These are phyloP conservation scores for Aleiodes alternator DNA, from an alignment of 2,888 invertebrate genomes.

Conservation along the genomic window DNA sequence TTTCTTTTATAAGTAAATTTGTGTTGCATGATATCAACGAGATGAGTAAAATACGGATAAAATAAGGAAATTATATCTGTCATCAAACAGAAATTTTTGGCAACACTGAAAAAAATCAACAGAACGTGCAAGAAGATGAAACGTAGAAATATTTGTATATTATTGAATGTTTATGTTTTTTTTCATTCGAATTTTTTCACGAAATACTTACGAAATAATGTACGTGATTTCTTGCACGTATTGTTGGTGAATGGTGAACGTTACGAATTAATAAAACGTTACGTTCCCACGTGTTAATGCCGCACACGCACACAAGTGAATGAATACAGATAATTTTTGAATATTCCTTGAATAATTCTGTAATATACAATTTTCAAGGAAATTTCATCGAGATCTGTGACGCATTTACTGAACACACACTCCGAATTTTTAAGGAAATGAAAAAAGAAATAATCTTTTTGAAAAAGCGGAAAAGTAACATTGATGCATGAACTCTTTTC, in stretches of 20 bases:
- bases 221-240: slow-evolving; percentile 45
- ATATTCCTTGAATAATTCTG: slow-evolving; percentile 7
- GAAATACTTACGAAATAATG: neutral
- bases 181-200: neutral
- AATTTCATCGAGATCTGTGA: neutral
- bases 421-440: neutral
- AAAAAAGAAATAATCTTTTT: slow-evolving; percentile 3
- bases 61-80: slow-evolving; percentile 24
- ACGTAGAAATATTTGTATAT: neutral
- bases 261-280: slow-evolving; percentile 44
- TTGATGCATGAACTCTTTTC: slow-evolving; percentile 53
- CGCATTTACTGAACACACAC: slow-evolving; percentile 7
- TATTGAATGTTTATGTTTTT: neutral
- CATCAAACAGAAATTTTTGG: slow-evolving; percentile 43
- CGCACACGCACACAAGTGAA: slow-evolving; percentile 57
- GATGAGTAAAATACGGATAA: neutral
- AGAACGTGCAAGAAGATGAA: slow-evolving; percentile 37
- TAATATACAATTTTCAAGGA: neutral
- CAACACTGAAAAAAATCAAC: slow-evolving; percentile 42
- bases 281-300: slow-evolving; percentile 52
- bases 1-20: slow-evolving; percentile 41
- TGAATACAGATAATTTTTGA: slow-evolving; percentile 42
- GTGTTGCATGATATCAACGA: slow-evolving; percentile 52
- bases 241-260: slow-evolving; percentile 43
- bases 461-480: slow-evolving; percentile 50